These are phyloP conservation scores for Leptopilina syphax DNA, from an alignment of 2,888 invertebrate genomes.

Conservation along the genomic window DNA sequence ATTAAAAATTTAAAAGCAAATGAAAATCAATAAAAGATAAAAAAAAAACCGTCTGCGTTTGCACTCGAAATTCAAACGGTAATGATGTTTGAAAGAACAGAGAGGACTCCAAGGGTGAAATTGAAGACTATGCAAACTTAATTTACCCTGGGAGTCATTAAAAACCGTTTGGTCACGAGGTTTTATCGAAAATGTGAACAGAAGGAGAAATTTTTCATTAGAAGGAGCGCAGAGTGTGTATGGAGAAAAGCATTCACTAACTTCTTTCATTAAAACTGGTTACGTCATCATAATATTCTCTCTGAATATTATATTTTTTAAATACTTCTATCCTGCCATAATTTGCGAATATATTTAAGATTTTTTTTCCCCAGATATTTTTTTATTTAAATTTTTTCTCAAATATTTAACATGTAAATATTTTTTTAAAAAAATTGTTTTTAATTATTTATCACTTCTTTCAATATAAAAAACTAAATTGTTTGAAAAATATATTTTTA, in stretches of 20 bases:
- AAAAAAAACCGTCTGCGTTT: constrained; percentile 34
- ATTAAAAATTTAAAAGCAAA: neutral
- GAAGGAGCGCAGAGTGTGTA: constrained; percentile 3
- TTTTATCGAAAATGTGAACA: constrained; percentile 27
- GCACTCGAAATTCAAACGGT: constrained; percentile 26
- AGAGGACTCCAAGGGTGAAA: constrained; percentile 30
- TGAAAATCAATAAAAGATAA: constrained; percentile 28
- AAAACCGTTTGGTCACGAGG: constrained; percentile 31
- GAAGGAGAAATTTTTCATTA: constrained; percentile 35
- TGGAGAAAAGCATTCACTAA: constrained; percentile 20
- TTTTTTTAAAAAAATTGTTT: too few species aligned
- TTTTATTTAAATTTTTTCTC: too few species aligned
- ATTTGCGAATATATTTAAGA: too few species aligned
- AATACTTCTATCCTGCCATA: too few species aligned
- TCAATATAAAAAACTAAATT: too few species aligned
- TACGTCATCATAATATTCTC: neutral
- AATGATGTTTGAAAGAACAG: constrained; percentile 33
- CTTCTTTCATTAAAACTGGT: constrained; percentile 26
- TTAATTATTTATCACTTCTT: too few species aligned
- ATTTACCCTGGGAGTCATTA: constrained; percentile 29
- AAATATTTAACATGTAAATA: too few species aligned
- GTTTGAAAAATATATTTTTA: too few species aligned
- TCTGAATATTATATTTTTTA: constrained; percentile 20
- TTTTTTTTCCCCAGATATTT: neutral
- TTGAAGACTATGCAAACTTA: constrained; percentile 36